These are phyloP conservation scores for Aporrectodea caliginosa DNA, from an alignment of 1,140 invertebrate species.

Conservation along the genomic window DNA sequence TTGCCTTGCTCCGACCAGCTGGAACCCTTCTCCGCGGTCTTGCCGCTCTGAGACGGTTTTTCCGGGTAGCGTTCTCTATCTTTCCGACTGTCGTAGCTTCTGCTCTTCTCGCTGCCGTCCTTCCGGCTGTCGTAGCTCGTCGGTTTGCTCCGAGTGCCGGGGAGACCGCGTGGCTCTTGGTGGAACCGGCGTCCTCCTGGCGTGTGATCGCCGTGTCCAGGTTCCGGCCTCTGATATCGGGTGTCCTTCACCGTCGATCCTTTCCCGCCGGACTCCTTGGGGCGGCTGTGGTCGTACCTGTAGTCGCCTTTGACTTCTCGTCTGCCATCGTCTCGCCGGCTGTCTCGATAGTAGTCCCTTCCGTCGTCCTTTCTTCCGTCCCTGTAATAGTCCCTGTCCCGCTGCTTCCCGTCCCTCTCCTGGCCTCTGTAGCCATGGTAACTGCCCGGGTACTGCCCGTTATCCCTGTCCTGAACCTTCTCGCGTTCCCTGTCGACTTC, in stretches of 20 bases:
- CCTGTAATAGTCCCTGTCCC: constrained; percentile 12
- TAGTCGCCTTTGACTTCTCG: constrained; percentile 8
- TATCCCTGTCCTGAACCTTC: constrained; percentile 17
- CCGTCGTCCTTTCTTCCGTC: constrained; percentile 22
- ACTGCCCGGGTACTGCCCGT: not conserved
- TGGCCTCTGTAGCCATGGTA: not conserved
- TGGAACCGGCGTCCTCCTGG: not conserved
- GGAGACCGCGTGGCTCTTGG: not conserved
- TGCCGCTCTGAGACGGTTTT: no score
- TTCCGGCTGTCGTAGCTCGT: not conserved
- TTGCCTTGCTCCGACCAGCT: no score
- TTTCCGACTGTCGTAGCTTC: not conserved
- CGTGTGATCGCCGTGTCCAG: no score
- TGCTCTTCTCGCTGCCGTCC: constrained; percentile 1
- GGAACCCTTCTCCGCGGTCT: no score
- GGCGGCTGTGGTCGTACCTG: not conserved
- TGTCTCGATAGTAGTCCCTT: constrained; percentile 4
- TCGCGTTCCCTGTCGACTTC: constrained; percentile 33
- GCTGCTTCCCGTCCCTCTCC: not conserved
- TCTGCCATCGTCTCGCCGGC: constrained; percentile 24
- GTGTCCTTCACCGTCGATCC: not conserved
- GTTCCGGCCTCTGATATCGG: not conserved
- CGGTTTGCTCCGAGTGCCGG: not conserved
- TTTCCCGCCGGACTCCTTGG: not conserved
- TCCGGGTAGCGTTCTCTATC: no score